Percentiles rank a stretch among this genome's conserved stretches.
Conservation (phyloP, 2,797 vertebrate genomes). For the Alcedo quadribrachys region DNA sequence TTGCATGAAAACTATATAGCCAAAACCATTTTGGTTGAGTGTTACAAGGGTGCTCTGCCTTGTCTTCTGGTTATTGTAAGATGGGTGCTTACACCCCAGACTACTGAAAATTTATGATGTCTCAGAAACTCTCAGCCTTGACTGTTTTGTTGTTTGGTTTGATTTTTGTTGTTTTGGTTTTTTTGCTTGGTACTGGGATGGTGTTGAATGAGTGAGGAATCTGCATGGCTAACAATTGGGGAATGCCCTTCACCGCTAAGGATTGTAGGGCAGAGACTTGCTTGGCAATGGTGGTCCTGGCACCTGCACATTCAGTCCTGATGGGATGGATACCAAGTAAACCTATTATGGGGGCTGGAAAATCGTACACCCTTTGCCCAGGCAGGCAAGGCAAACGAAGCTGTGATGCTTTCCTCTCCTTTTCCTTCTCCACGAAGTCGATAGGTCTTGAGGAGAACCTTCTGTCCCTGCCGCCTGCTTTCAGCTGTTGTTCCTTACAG, state of each 20-base stretch:
- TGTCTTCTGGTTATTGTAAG: background rate
- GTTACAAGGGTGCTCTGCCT: background rate
- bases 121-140: background rate
- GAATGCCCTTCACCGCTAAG: background rate
- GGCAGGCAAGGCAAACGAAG: background rate
- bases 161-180: background rate
- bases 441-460: background rate
- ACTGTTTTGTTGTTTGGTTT: background rate
- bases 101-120: background rate
- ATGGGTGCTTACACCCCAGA: background rate
- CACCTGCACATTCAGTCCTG: background rate
- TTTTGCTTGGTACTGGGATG: background rate
- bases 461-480: background rate
- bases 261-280: background rate
- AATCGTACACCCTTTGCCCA: background rate
- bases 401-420: background rate
- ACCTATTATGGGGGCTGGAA: background rate
- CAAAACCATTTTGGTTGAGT: background rate
- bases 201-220: background rate
- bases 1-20: background rate
- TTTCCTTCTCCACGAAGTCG: background rate
- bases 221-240: background rate
- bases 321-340: background rate
- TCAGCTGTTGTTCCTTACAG: constrained; percentile 49
- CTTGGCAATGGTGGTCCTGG: background rate